These are phyloP conservation scores for Halcyon smyrnensis DNA, from an alignment of 2,797 vertebrate species.

Conservation along the genomic window DNA sequence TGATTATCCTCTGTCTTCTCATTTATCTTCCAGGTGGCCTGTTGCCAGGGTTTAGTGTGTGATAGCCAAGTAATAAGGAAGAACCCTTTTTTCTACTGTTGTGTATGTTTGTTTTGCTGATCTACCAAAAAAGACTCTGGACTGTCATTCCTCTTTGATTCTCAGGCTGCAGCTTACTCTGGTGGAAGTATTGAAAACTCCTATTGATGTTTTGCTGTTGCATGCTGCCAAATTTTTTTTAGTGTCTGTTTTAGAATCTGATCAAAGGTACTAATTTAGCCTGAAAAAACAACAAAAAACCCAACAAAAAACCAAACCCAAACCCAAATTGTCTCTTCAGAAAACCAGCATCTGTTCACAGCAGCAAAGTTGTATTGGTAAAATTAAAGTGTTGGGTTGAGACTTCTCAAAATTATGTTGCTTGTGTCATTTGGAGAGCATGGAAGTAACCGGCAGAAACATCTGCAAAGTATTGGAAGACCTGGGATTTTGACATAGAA, in stretches of 20 bases:
- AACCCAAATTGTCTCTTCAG: background rate
- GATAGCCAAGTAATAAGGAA: background rate
- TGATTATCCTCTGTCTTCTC: conserved; percentile 35
- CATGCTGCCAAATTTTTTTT: background rate
- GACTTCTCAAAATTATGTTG: background rate
- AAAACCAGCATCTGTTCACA: background rate
- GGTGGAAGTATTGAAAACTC: background rate
- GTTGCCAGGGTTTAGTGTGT: conserved; percentile 5
- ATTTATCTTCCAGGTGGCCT: conserved; percentile 17
- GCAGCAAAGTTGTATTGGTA: background rate
- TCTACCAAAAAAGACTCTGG: background rate
- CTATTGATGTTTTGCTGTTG: background rate
- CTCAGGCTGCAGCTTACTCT: background rate
- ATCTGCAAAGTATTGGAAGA: background rate
- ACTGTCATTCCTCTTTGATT: background rate
- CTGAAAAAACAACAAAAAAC: background rate
- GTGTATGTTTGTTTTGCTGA: background rate
- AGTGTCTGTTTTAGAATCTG: background rate
- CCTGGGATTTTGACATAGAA: background rate
- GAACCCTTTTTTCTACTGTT: background rate
- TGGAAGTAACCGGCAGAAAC: background rate
- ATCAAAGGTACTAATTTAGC: conserved; percentile 2
- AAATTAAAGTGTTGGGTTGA: background rate
- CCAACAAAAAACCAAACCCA: background rate
- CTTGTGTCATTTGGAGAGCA: background rate